phyloP scores from a whole-genome alignment of 2,888 invertebrate genomes.

The Calameuta pallipes region DNA sequence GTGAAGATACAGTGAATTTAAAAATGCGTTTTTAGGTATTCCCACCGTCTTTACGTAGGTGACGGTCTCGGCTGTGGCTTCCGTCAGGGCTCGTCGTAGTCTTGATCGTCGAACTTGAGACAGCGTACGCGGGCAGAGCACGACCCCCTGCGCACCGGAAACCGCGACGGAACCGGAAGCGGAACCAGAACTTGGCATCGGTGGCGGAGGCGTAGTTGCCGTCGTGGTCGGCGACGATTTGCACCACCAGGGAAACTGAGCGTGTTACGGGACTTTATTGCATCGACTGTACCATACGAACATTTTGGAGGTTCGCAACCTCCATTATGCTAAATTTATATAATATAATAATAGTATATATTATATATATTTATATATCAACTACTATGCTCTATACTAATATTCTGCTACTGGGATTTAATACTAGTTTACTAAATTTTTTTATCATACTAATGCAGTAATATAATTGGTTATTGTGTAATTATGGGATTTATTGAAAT shows the following conservation, averaged over 20 bases:
- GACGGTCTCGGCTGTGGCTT: conserved; percentile 88
- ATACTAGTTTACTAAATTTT: too few relatives aligned
- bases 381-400: not conserved
- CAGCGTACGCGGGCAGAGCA: conserved; percentile 91
- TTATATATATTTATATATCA: too few relatives aligned
- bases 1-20: not conserved
- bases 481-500: too few relatives aligned
- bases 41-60: conserved; percentile 91
- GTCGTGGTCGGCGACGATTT: conserved; percentile 62
- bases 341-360: too few relatives aligned
- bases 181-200: conserved; percentile 39
- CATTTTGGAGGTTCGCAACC: not conserved
- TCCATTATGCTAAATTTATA: not conserved
- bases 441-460: too few relatives aligned
- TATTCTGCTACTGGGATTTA: not conserved
- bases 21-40: conserved; percentile 33
- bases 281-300: not conserved
- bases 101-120: conserved; percentile 88
- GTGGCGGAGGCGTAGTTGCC: conserved; percentile 52
- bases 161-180: conserved; percentile 52
- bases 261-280: conserved; percentile 37
- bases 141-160: conserved; percentile 77
- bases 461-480: too few relatives aligned
- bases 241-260: conserved; percentile 66
- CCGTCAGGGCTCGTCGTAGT: conserved; percentile 89